Conservation (phyloP, 1,140 invertebrate species). For the Lucilia sericata region DNA sequence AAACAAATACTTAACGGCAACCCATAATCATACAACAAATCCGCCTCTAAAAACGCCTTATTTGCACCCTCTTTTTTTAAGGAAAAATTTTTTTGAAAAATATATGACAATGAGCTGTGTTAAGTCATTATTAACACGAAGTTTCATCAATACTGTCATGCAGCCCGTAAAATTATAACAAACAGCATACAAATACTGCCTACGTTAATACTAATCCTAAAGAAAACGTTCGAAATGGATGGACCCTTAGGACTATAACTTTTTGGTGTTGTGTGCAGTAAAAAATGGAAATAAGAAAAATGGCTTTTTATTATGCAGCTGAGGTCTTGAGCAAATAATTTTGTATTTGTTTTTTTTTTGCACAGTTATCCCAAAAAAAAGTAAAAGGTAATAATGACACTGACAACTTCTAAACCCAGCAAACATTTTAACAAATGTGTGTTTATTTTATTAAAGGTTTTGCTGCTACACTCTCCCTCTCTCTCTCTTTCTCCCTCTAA, state of each 20-base stretch:
- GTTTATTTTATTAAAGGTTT: not conserved
- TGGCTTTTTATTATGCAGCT: constrained; percentile 5
- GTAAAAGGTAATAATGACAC: not conserved
- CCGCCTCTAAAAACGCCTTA: not conserved
- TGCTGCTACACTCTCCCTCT: not conserved
- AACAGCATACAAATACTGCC: not conserved
- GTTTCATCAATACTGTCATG: not conserved
- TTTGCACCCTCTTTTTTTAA: not conserved
- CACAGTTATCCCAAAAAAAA: not conserved
- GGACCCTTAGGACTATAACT: not conserved
- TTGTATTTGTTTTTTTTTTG: no score
- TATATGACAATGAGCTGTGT: constrained; percentile 9
- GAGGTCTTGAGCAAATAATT: not conserved
- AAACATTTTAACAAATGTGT: not conserved
- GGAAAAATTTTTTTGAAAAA: not conserved
- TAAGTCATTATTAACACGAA: not conserved
- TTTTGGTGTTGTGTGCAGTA: not conserved
- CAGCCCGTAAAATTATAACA: not conserved
- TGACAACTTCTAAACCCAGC: not conserved
- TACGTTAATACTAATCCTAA: not conserved
- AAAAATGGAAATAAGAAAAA: not conserved
- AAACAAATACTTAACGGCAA: not conserved
- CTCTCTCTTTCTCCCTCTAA: not conserved
- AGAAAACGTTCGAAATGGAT: not conserved
- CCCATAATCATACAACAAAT: not conserved